Evolutionary conservation across 23 tunicate genomes (phyloP), one percentile per base, ranked within the genome.

Genomic region (Trididemnum nubilum): DNA sequence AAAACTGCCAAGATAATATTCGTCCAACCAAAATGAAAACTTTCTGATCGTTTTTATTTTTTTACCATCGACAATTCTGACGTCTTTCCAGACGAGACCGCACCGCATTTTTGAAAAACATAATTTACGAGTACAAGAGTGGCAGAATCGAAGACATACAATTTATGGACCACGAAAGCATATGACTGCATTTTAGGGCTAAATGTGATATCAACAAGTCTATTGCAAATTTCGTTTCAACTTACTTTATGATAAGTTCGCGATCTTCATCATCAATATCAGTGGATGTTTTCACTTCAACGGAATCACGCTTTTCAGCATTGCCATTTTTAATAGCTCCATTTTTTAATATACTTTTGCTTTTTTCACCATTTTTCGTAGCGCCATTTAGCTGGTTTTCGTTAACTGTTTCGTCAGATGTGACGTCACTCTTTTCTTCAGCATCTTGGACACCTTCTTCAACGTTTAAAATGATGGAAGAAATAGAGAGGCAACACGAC

Each of bases 181-280:
- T n/a, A n/a, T n/a, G n/a, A n/a, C n/a, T n/a, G n/a, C n/a, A n/a
- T n/a, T n/a, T n/a, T n/a, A n/a, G n/a, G n/a, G n/a, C n/a, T n/a
- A n/a, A n/a, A n/a, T n/a, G n/a, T n/a, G n/a, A n/a, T n/a, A n/a
- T n/a, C n/a, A n/a, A n/a, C n/a, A n/a, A n/a, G n/a, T n/a, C n/a
- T n/a, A n/a, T n/a, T n/a, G n/a, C n/a, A n/a, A n/a, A n/a, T n/a
- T n/a, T n/a, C n/a, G n/a, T n/a, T n/a, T n/a, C n/a, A n/a, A 44
- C 67, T 61, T 15, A 80, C 83, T 80, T 63, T 63, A 80, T 80
- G 7, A 80, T 63, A 32, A 80, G 9, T 36, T 80, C 73, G 34
- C 73, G 27, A 35, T 80, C 83, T 36, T 80, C 83, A 35, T 80
- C 83, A 36, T 80, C 83, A 2, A 80, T 51, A 36, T 38, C 33